Base-by-base conservation (phyloP, 2,888 invertebrate species). In the Laspeyria flexula region DNA sequence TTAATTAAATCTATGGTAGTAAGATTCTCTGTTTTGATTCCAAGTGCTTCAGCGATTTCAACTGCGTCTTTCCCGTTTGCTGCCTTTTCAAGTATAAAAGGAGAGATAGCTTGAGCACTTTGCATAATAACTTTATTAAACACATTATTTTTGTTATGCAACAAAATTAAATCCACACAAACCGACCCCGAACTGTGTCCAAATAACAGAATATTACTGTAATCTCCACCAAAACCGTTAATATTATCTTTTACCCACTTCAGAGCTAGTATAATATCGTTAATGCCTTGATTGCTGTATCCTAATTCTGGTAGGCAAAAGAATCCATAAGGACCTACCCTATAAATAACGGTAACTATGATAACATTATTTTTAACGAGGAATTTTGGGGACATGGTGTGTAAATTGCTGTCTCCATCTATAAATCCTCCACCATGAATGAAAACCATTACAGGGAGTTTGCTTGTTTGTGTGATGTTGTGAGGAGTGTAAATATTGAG, bases 401-500 rank as follows among this genome's bases (percentile, higher is more conserved):
- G 7, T n/a, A 35, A 4, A n/a, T 35, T 16, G n/a, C 18, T 18
- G 5, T 35, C n/a, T 5, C 18, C 18, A n/a, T 3, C 3, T n/a
- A 18, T 5, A n/a, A 35, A 35, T 1, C 0, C 34, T 6, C 81
- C 81, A 2, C 82, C 81, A 27, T 79, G 61, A 31, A 83, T 75
- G 69, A 72, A 81, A 1, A 82, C 69, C 13, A 83, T 45, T 0
- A 84, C 79, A 1, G 84, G 79, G 3, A 75, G 41, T 23, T 39
- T 31, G 23, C 6, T 16, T 7, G 27, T 42, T 30, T 15, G 1
- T 3, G 6, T 18, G 1, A 4, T n/a, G 5, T 9, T 18, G 34
- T 69, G 64, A 1, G 94, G 94, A 1, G 93, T 91, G 70, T 93
- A 95, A 0, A 95, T 90, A 71, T 95, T 95, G 4, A 95, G 67